Evolutionary conservation across 2,888 invertebrate genomes (phyloP).

Genomic region (Drosophila vallismaia): DNA sequence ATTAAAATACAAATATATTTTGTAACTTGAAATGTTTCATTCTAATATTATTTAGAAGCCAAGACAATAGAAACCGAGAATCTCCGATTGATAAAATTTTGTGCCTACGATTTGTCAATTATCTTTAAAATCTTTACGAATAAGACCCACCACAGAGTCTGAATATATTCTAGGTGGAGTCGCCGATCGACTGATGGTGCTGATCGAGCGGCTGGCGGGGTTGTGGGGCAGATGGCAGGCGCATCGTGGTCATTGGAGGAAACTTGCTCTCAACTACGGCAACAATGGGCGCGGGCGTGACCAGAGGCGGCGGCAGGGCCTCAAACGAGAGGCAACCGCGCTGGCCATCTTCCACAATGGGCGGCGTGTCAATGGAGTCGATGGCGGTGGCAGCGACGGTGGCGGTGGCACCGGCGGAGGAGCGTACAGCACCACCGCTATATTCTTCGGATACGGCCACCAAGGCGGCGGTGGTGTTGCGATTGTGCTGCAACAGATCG

Average conservation of each 20-base stretch:
- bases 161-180: conserved; percentile 21
- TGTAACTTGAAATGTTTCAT: too few species aligned
- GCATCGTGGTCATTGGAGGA: conserved; percentile 26
- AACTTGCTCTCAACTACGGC: conserved; percentile 50
- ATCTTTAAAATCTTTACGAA: neutral
- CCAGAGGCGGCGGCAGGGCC: conserved; percentile 62
- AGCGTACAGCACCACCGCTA: conserved; percentile 27
- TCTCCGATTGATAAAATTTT: neutral
- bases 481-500: conserved; percentile 82
- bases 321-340: conserved; percentile 67
- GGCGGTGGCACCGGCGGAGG: conserved; percentile 22
- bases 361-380: conserved; percentile 72
- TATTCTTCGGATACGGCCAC: conserved; percentile 75
- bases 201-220: conserved; percentile 63
- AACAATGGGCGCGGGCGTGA: conserved; percentile 64
- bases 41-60: neutral
- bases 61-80: neutral
- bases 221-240: conserved; percentile 48
- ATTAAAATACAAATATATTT: too few species aligned
- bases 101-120: neutral
- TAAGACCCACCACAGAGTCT: conserved; percentile 2
- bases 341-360: conserved; percentile 68
- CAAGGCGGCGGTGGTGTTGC: conserved; percentile 80
- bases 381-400: conserved; percentile 36
- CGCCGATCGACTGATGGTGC: conserved; percentile 27